Evolutionary conservation across 30 jellyfish, hydroid and myxozoan species (phyloP).

Genomic region (Cassiopea xamachana): DNA sequence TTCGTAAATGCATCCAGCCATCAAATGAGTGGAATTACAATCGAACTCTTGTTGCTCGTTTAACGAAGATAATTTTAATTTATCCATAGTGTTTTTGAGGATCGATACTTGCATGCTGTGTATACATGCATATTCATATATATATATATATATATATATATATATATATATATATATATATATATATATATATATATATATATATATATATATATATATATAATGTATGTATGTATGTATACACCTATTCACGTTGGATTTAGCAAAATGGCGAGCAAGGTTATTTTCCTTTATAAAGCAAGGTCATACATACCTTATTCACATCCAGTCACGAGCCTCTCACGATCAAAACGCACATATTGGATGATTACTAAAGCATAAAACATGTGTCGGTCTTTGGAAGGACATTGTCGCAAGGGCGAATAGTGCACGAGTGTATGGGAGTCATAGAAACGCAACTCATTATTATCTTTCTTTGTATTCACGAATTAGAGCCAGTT

Average conservation of each 20-base stretch:
- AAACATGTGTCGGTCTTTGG: no score
- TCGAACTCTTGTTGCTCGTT: constrained; percentile 24
- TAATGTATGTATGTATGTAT: no score
- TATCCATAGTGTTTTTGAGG: constrained; percentile 5
- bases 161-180: no score
- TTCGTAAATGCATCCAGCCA: not conserved
- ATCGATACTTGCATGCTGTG: constrained; percentile 29
- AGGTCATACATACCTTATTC: not conserved
- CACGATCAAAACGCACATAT: not conserved
- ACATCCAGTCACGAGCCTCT: not conserved
- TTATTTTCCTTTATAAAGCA: constrained; percentile 16
- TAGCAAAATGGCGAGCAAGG: constrained; percentile 1
- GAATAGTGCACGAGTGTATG: no score
- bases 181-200: no score
- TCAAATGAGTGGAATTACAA: constrained; percentile 5
- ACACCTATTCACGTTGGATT: constrained; percentile 33
- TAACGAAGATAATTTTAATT: constrained; percentile 45
- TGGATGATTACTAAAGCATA: no score
- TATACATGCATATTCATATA: constrained; percentile 11
- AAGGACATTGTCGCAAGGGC: no score
- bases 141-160: no score
- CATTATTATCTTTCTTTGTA: no score
- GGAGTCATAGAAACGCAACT: no score
- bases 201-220: no score
- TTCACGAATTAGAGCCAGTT: no score